A percentile compares a stretch with the other conserved stretches of the same genome.
Conservation (phyloP, 2,888 invertebrate genomes). For the Rhaphigaster nebulosa region DNA sequence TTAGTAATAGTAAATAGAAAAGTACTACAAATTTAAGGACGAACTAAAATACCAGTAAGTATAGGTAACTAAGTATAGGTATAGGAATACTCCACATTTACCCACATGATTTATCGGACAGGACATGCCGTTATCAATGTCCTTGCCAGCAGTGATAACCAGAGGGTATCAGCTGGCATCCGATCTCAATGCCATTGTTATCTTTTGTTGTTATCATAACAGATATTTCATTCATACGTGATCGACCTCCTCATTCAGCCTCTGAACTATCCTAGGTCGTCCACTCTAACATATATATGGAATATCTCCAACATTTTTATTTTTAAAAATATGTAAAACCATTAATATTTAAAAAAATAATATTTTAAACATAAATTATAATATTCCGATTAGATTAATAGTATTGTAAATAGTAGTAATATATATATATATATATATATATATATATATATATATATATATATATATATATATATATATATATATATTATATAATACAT, state of each 20-base stretch:
- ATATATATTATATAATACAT: too few relatives aligned
- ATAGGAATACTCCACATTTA: not conserved
- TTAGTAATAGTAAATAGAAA: too few relatives aligned
- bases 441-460: too few relatives aligned
- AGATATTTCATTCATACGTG: slow-evolving; percentile 31
- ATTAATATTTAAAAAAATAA: too few relatives aligned
- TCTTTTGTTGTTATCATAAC: not conserved
- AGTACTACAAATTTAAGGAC: too few relatives aligned
- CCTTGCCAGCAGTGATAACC: not conserved
- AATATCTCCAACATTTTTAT: too few relatives aligned
- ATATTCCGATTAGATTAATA: not conserved
- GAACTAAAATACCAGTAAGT: too few relatives aligned
- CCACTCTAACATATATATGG: too few relatives aligned
- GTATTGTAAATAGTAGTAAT: too few relatives aligned
- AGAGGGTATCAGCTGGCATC: slow-evolving; percentile 39
- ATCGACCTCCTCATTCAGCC: not conserved
- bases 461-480: too few relatives aligned
- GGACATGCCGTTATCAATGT: not conserved
- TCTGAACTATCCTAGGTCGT: not conserved
- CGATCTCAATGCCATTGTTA: slow-evolving; percentile 26
- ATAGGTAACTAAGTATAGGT: too few relatives aligned
- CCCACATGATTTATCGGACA: not conserved
- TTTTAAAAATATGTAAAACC: not conserved
- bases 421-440: too few relatives aligned
- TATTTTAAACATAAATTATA: not conserved